Evolutionary conservation across 2,113 vertebrate genomes (phyloP).

Genomic region (Podarcis muralis): DNA sequence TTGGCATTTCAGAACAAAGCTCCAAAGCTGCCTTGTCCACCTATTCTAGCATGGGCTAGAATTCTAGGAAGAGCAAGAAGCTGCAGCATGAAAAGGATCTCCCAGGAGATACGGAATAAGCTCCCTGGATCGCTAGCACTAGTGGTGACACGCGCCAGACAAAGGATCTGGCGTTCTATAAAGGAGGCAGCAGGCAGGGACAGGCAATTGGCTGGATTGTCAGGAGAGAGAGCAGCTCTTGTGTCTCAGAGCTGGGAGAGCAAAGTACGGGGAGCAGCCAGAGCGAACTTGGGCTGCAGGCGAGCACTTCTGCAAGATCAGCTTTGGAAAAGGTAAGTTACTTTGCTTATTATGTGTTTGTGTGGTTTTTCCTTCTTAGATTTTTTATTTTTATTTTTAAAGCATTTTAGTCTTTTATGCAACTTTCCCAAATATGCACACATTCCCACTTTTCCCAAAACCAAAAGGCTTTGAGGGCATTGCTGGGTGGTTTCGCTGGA

Average conservation of each 20-base stretch:
- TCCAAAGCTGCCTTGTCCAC: background rate
- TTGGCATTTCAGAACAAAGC: background rate
- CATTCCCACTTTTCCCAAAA: background rate
- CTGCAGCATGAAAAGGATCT: slow-evolving; percentile 61
- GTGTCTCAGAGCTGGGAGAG: background rate
- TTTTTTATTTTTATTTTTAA: background rate
- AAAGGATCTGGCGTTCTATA: slow-evolving; percentile 85
- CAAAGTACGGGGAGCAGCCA: background rate
- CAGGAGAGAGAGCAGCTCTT: slow-evolving; percentile 22
- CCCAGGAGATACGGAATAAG: slow-evolving; percentile 73
- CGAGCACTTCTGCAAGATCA: background rate
- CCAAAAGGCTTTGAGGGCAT: background rate
- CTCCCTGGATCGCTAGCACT: slow-evolving; percentile 68
- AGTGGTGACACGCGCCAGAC: slow-evolving; percentile 85
- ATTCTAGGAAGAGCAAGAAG: slow-evolving; percentile 12
- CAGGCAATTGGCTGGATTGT: slow-evolving; percentile 44
- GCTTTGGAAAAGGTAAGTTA: slow-evolving; percentile 60
- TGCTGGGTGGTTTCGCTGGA: slow-evolving; percentile 11
- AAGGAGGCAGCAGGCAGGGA: slow-evolving; percentile 71
- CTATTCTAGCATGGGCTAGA: background rate
- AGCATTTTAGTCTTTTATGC: background rate
- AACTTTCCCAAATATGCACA: background rate
- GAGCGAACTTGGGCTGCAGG: rapidly evolving
- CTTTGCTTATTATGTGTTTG: background rate
- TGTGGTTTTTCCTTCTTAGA: background rate